Percentiles rank a stretch among this genome's conserved stretches.
These are phyloP conservation scores for Phalacrocorax carbo DNA, from an alignment of 2,113 vertebrate genomes.

Conservation along the genomic window DNA sequence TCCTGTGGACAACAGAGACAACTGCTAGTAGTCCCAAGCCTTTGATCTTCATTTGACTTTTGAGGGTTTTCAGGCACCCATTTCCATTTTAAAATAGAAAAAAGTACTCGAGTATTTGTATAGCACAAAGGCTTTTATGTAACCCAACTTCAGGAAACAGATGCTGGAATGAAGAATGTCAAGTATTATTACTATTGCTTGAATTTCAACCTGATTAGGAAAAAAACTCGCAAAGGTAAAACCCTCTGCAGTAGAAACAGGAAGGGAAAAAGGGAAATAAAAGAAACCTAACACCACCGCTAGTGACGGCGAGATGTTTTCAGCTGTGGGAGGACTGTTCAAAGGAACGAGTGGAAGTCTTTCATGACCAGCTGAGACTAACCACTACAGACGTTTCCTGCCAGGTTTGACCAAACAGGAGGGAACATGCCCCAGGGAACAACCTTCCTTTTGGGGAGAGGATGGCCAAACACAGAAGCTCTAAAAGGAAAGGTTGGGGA, in stretches of 20 bases:
- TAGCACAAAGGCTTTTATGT: not conserved
- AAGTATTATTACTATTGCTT: not conserved
- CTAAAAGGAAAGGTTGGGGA: not conserved
- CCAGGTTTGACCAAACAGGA: not conserved
- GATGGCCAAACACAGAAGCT: not conserved
- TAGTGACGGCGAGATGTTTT: not conserved
- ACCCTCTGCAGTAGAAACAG: not conserved
- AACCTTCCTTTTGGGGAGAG: not conserved
- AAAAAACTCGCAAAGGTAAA: not conserved
- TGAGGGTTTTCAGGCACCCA: not conserved
- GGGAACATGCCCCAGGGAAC: not conserved
- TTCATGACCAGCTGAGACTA: not conserved
- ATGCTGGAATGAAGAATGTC: not conserved
- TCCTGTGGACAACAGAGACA: not conserved
- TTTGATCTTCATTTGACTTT: constrained; percentile 19
- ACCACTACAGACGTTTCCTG: not conserved
- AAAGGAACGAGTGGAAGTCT: not conserved
- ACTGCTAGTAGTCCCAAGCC: not conserved
- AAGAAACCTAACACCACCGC: not conserved
- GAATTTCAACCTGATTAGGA: not conserved
- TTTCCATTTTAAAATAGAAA: constrained; percentile 20
- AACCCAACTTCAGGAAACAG: not conserved
- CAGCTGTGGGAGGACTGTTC: not conserved
- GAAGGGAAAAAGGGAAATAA: not conserved
- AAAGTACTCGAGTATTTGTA: not conserved